phyloP scores from a whole-genome alignment of 2,888 invertebrate species.

The Archips crataeganus region DNA sequence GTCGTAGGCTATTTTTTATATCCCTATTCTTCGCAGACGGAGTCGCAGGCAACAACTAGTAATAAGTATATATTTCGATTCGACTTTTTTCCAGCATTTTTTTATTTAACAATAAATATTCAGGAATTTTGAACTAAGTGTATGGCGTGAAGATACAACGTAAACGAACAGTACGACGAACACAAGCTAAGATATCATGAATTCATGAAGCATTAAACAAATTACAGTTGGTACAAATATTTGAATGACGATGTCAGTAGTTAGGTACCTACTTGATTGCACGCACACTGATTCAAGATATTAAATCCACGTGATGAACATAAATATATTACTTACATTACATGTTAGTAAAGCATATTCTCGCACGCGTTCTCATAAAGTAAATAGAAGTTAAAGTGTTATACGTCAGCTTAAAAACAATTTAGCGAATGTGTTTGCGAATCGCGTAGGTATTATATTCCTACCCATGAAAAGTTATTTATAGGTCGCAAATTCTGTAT shows the following conservation, averaged over 20 bases:
- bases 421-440: not conserved
- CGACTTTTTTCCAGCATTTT: too few relatives aligned
- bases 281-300: conserved; percentile 6
- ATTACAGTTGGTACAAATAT: not conserved
- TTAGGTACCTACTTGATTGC: not conserved
- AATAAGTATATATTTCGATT: too few relatives aligned
- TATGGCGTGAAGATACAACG: too few relatives aligned
- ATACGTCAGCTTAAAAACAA: not conserved
- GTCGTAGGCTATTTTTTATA: too few relatives aligned
- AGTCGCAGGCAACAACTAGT: too few relatives aligned
- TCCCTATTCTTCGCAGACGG: too few relatives aligned
- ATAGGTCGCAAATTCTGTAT: not conserved
- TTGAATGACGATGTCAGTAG: not conserved
- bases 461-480: not conserved
- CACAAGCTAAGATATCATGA: not conserved
- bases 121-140: too few relatives aligned
- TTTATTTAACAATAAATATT: too few relatives aligned
- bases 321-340: not conserved
- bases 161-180: not conserved
- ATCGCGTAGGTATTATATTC: not conserved
- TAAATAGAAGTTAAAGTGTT: not conserved
- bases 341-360: not conserved
- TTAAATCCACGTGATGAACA: not conserved
- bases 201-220: not conserved
- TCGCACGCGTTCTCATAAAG: not conserved